Evolutionary conservation across 1,140 invertebrate species (phyloP).

Genomic region (Atta colombica): DNA sequence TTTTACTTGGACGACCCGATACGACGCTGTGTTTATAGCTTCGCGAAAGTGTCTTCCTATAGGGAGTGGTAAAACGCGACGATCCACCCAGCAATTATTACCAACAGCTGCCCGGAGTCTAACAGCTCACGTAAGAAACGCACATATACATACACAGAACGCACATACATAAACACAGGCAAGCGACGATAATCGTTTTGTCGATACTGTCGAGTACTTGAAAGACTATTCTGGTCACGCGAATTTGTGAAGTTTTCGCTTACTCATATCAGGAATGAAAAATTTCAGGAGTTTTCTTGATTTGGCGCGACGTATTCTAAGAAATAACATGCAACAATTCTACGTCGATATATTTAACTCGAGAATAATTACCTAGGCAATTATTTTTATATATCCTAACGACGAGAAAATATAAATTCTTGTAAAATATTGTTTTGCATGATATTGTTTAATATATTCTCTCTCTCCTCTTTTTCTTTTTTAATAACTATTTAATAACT

Average conservation of each 20-base stretch:
- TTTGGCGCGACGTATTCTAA: too few relatives aligned
- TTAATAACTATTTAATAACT: too few relatives aligned
- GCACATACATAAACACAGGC: neutral
- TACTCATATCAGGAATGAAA: constrained; percentile 37
- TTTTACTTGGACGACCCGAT: constrained; percentile 25
- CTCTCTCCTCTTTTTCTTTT: too few relatives aligned
- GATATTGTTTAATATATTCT: too few relatives aligned
- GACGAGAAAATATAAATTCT: too few relatives aligned
- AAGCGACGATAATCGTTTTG: constrained; percentile 53
- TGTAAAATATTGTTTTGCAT: too few relatives aligned
- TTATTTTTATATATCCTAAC: too few relatives aligned
- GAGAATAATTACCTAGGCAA: too few relatives aligned
- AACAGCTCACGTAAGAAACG: constrained; percentile 18
- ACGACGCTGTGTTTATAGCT: neutral
- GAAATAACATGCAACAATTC: neutral
- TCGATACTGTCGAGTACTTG: constrained; percentile 46
- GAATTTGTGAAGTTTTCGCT: constrained; percentile 40
- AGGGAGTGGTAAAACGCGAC: constrained; percentile 39
- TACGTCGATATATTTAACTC: neutral
- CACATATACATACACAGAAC: neutral
- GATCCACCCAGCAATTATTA: constrained; percentile 50
- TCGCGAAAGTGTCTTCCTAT: constrained; percentile 14
- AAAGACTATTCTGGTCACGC: constrained; percentile 58
- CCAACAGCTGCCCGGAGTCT: constrained; percentile 50
- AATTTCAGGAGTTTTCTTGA: neutral